Conservation (phyloP, 2,797 vertebrate species). For the Eremophila alpestris region DNA sequence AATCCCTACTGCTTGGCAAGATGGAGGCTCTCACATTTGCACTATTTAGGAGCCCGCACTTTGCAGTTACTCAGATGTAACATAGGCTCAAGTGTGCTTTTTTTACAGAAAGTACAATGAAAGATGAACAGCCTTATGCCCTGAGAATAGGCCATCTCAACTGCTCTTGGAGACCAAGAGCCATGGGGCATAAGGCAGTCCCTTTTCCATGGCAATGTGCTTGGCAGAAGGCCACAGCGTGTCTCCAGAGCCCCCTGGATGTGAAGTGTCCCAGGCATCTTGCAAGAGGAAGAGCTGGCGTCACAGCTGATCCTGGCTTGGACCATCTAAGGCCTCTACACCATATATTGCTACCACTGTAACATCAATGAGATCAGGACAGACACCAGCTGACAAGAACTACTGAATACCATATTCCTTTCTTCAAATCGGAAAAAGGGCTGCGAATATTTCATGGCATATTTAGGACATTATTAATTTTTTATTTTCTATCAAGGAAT, state of each 20-base stretch:
- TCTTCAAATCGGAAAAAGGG: not conserved
- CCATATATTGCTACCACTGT: not conserved
- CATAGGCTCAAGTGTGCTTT: not conserved
- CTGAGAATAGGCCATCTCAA: not conserved
- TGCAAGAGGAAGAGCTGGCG: not conserved
- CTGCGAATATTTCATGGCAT: not conserved
- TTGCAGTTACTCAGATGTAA: not conserved
- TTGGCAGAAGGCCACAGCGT: not conserved
- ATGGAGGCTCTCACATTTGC: not conserved
- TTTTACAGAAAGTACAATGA: not conserved
- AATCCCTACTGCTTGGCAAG: not conserved
- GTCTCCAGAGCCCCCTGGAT: not conserved
- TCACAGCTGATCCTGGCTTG: not conserved
- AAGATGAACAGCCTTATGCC: not conserved
- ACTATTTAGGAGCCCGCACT: not conserved
- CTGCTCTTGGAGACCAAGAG: not conserved
- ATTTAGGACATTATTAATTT: slow-evolving; percentile 60
- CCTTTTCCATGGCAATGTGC: not conserved
- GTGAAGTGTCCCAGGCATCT: not conserved
- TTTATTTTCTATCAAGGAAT: slow-evolving; percentile 54
- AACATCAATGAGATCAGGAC: not conserved
- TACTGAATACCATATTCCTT: not conserved
- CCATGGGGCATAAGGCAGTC: not conserved
- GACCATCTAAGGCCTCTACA: not conserved
- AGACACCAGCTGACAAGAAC: not conserved